These are phyloP conservation scores for Psilanteris sp. DNA, from an alignment of 1,140 invertebrate species.

Conservation along the genomic window DNA sequence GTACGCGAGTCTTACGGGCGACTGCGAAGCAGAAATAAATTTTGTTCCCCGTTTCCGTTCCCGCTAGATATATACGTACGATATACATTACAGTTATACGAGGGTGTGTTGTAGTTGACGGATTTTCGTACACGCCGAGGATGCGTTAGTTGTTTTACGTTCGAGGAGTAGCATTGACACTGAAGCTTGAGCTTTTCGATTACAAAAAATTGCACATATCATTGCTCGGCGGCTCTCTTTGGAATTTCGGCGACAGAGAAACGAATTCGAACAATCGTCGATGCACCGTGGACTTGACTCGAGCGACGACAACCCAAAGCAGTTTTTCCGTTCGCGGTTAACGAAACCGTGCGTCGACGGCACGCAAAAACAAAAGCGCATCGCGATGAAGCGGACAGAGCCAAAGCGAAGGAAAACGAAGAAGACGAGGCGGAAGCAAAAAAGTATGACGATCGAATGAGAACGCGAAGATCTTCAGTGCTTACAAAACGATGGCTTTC, in stretches of 20 bases:
- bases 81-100: conserved; percentile 26
- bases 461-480: conserved; percentile 53
- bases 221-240: conserved; percentile 60
- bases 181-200: conserved; percentile 61
- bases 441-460: too few species aligned
- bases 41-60: too few species aligned
- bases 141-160: conserved; percentile 29
- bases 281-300: conserved; percentile 4
- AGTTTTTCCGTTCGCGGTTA: conserved; percentile 26
- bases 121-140: conserved; percentile 43
- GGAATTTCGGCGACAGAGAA: conserved; percentile 20
- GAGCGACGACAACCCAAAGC: not conserved
- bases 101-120: conserved; percentile 44
- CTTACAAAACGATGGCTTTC: conserved; percentile 56
- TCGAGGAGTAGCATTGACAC: conserved; percentile 47
- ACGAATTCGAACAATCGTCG: conserved; percentile 9
- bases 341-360: not conserved
- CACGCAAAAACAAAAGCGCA: too few species aligned
- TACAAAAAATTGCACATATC: conserved; percentile 64
- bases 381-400: too few species aligned
- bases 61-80: conserved; percentile 23
- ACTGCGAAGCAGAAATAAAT: too few species aligned
- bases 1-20: too few species aligned
- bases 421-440: too few species aligned
- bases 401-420: too few species aligned